Evolutionary conservation across 2,797 vertebrate genomes (phyloP).

Genomic region (Oreonectes daqikongensis): DNA sequence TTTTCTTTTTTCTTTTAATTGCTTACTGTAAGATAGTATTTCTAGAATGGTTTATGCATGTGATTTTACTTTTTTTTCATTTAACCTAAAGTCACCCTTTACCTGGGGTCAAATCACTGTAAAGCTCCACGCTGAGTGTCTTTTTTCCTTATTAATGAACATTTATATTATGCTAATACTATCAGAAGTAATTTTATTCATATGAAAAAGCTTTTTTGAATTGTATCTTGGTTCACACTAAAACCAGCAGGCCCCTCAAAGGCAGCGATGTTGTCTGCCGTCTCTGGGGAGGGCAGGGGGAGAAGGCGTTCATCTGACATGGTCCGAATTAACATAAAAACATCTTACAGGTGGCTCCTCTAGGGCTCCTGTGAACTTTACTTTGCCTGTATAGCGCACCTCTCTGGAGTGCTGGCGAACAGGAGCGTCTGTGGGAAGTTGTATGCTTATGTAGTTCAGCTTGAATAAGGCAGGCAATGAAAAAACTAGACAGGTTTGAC

Average conservation of each 20-base stretch:
- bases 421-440: conserved; percentile 29
- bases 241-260: conserved; percentile 18
- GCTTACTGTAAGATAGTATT: too few species aligned
- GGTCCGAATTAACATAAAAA: conserved; percentile 46
- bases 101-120: too few species aligned
- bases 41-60: not conserved
- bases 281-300: conserved; percentile 28
- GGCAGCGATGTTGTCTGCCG: conserved; percentile 26
- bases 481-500: conserved; percentile 17
- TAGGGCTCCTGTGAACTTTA: conserved; percentile 48
- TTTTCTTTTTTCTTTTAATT: too few species aligned
- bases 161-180: not conserved
- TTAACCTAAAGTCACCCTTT: too few species aligned
- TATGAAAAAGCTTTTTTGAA: not conserved
- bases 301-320: conserved; percentile 5
- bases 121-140: not conserved
- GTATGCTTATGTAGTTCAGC: conserved; percentile 14
- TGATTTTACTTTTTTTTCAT: too few species aligned
- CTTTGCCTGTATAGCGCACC: conserved; percentile 25
- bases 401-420: conserved; percentile 26
- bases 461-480: not conserved
- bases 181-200: not conserved
- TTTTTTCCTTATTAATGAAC: not conserved
- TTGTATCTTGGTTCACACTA: conserved; percentile 9
- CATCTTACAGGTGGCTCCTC: conserved; percentile 50